Conservation (phyloP, 2,888 invertebrate genomes). For the Tupiocoris notatus region DNA sequence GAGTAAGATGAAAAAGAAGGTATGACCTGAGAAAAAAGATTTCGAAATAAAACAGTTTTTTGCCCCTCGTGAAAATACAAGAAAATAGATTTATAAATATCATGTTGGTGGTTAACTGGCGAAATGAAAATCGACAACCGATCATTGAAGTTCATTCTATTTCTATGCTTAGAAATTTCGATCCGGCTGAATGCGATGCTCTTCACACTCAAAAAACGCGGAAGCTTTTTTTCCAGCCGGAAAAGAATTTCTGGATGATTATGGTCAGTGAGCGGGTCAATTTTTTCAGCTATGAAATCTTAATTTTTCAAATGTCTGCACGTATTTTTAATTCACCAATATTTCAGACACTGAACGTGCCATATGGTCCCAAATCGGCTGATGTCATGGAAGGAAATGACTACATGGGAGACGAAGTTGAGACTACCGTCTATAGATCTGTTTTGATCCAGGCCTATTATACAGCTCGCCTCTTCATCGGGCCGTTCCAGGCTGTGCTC, state of each 20-base stretch:
- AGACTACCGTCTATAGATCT: conserved; percentile 70
- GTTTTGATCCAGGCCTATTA: conserved; percentile 74
- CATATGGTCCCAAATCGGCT: conserved; percentile 53
- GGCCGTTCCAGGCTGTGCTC: conserved; percentile 65
- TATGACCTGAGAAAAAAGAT: too few species aligned
- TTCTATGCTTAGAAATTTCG: conserved; percentile 68
- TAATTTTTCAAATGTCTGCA: too few species aligned
- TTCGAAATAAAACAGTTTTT: too few species aligned
- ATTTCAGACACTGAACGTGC: conserved; percentile 43
- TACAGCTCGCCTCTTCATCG: conserved; percentile 83
- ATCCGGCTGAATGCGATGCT: conserved; percentile 74
- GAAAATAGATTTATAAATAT: too few species aligned
- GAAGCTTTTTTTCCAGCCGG: conserved; percentile 84
- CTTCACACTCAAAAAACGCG: conserved; percentile 86
- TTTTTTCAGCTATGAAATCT: too few species aligned
- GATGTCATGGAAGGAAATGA: conserved; percentile 70
- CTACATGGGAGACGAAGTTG: conserved; percentile 78
- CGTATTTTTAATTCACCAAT: background rate
- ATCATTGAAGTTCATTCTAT: too few species aligned
- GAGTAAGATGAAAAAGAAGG: too few species aligned
- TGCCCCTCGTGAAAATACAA: too few species aligned
- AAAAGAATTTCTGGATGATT: conserved; percentile 85
- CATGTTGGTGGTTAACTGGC: too few species aligned
- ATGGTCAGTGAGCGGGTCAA: conserved; percentile 72
- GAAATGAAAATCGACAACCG: too few species aligned